Evolutionary conservation across 1,140 invertebrate species (phyloP), one percentile per base, ranked within the genome.

Genomic region (Elymnias hypermnestra): DNA sequence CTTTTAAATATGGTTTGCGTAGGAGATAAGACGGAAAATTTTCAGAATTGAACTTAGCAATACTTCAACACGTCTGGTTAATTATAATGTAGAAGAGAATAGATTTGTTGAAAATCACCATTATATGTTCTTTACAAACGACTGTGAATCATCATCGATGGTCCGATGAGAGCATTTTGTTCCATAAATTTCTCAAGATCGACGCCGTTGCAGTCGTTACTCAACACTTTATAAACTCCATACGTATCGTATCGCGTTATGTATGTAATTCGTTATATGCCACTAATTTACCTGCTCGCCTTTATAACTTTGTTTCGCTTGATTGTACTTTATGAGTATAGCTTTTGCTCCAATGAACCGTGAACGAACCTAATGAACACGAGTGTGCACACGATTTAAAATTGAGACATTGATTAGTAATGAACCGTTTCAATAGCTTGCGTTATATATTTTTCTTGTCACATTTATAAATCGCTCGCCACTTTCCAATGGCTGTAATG

Each of bases 351-450:
- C 59, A 67, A 36, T 72, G 63, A 57, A 51, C 63, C 64, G 54
- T 67, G 59, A 67, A 70, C 41, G 63, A 61, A 53, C 45, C 41
- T 49, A 39, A 44, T 46, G 45, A 52, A 47, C 53, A 40, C 39
- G 41, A 52, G 45, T 49, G 54, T 53, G 36, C 35, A 52, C 44
- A 70, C 60, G 33, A 57, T 65, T 65, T 9, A 63, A 55, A 67
- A 71, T 72, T 66, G 54, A 68, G 69, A 70, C 65, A 69, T 67
- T 69, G 64, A 72, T 65, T 65, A 38, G 40, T 53, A 55, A 60
- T 60, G 46, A 35, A 45, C 57, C 47, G 41, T 49, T 48, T 48
- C 31, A 41, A 46, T 46, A n/a, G 31, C 33, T 19, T 9, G 17
- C 22, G 17, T 23, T 29, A 37, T 15, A 33, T 33, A 23, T 36